Evolutionary conservation across 1,140 invertebrate genomes (phyloP).

Genomic region (Musca domestica): DNA sequence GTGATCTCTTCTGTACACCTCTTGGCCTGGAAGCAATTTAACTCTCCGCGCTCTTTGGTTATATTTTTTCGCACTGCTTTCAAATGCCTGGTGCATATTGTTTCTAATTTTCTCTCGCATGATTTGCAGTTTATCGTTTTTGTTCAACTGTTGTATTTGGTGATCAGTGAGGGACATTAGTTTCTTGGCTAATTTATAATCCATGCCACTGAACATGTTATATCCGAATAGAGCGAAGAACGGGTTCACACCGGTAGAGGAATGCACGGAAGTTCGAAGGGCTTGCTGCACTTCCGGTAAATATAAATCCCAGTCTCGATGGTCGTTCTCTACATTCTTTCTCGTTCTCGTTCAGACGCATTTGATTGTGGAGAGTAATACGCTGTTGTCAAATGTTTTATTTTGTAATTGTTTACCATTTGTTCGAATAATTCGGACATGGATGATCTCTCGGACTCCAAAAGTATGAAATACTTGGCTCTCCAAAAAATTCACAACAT

Average conservation of each 20-base stretch:
- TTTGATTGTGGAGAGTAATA: background rate
- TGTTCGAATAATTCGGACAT: background rate
- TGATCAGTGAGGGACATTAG: background rate
- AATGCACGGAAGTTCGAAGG: background rate
- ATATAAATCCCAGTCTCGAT: conserved; percentile 22
- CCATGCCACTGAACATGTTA: too few species aligned
- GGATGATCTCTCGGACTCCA: background rate
- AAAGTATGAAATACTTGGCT: background rate
- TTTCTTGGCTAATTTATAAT: too few species aligned
- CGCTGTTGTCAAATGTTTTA: background rate
- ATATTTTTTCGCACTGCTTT: too few species aligned
- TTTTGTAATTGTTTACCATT: background rate
- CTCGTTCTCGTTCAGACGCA: conserved; percentile 3
- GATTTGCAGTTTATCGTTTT: background rate
- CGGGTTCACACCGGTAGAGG: too few species aligned
- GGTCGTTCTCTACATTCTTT: background rate
- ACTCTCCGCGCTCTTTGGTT: too few species aligned
- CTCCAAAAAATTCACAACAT: background rate
- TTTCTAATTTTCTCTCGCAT: background rate
- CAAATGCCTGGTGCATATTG: background rate
- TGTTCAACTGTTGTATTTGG: background rate
- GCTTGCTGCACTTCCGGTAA: too few species aligned
- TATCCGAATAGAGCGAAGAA: too few species aligned
- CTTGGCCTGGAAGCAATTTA: too few species aligned
- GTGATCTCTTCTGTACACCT: too few species aligned